Percentiles rank a stretch among this genome's conserved stretches.
Evolutionary conservation across 2,797 vertebrate species (phyloP).

Genomic region (Pampus argenteus): DNA sequence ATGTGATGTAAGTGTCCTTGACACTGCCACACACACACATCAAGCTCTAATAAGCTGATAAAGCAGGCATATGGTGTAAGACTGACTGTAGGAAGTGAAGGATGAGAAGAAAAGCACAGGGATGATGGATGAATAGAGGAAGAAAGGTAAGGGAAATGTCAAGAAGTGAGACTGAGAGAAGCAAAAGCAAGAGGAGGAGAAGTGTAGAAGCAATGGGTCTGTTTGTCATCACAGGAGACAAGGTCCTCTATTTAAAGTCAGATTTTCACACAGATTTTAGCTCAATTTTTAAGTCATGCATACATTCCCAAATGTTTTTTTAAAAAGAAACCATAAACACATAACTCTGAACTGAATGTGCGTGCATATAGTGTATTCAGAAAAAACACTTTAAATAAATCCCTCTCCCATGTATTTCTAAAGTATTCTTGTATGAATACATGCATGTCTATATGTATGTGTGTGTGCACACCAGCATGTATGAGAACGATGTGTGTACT

Average conservation of each 20-base stretch:
- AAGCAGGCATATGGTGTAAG: conserved; percentile 29
- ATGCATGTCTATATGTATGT: conserved; percentile 2
- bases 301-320: background rate
- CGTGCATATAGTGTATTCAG: conserved; percentile 6
- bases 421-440: conserved; percentile 2
- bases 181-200: conserved; percentile 21
- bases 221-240: conserved; percentile 3
- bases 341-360: background rate
- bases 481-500: conserved; percentile 8
- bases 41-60: conserved; percentile 44
- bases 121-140: conserved; percentile 41
- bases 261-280: background rate
- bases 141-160: conserved; percentile 3
- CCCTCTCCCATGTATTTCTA: background rate
- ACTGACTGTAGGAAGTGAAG: conserved; percentile 20
- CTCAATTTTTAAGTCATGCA: background rate
- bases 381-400: conserved; percentile 45
- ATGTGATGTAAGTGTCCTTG: conserved; percentile 42
- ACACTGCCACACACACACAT: conserved; percentile 6
- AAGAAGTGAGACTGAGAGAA: conserved; percentile 23
- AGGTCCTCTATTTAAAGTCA: background rate
- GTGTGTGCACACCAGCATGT: background rate
- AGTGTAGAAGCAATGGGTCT: background rate
- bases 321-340: conserved; percentile 2
- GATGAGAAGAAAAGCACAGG: conserved; percentile 35